A percentile compares a stretch with the other conserved stretches of the same genome.
phyloP scores from a whole-genome alignment of 2,113 vertebrate genomes.

The Stercorarius parasiticus region DNA sequence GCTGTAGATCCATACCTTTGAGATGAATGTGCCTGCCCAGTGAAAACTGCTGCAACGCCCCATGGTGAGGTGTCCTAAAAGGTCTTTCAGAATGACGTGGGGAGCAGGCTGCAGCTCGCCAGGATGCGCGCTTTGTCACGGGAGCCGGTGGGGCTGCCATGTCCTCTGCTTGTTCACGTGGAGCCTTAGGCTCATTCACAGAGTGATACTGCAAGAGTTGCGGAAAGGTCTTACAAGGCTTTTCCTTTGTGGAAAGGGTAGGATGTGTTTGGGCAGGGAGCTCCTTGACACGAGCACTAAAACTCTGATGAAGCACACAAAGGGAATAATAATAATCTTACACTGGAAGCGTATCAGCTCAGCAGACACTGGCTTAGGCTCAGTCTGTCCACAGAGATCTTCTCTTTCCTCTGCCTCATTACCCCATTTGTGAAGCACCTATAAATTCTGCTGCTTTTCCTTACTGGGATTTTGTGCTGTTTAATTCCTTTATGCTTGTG shows the following conservation, averaged over 20 bases:
- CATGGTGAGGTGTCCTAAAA: rapidly evolving
- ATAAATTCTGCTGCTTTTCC: slow-evolving; percentile 24
- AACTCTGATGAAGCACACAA: neutral
- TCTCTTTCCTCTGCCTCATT: slow-evolving; percentile 35
- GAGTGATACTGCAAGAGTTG: neutral
- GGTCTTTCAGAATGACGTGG: too few relatives aligned
- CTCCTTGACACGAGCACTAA: neutral
- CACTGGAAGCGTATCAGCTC: neutral
- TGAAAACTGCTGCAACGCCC: rapidly evolving
- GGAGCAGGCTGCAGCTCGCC: rapidly evolving
- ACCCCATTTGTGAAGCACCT: slow-evolving; percentile 13
- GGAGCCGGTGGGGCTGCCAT: neutral
- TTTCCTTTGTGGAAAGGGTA: neutral
- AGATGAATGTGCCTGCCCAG: neutral
- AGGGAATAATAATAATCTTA: neutral
- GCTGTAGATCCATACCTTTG: neutral
- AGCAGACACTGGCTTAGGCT: neutral
- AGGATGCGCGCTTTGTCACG: rapidly evolving
- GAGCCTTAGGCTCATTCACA: neutral
- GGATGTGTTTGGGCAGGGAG: neutral
- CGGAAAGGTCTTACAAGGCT: neutral
- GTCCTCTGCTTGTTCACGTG: rapidly evolving
- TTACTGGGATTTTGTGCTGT: neutral
- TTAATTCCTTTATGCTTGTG: neutral
- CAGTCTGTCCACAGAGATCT: neutral